Evolutionary conservation across 92 coral and sea anemone species (phyloP).

Genomic region (Parazoanthus swiftii): DNA sequence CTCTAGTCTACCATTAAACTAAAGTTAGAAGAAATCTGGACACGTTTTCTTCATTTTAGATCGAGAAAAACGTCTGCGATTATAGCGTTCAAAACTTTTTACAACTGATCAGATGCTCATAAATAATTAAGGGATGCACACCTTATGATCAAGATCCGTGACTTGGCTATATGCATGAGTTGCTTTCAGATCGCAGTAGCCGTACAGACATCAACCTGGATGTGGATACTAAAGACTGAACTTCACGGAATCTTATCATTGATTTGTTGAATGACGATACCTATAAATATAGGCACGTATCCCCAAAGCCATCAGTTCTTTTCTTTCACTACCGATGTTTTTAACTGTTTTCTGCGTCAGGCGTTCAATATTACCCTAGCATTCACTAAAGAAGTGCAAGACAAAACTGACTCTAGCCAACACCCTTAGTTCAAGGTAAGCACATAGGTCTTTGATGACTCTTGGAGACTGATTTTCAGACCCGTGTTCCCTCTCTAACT

Average conservation of each 20-base stretch:
- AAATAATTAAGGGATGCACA: background rate
- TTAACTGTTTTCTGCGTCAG: background rate
- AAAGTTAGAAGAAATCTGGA: too few species aligned
- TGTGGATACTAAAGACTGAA: background rate
- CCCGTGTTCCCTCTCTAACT: background rate
- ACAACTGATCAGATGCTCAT: background rate
- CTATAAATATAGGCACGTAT: too few species aligned
- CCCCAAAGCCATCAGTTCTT: background rate
- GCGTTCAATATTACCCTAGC: background rate
- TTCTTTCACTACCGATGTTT: background rate
- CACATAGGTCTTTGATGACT: background rate
- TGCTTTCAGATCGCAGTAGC: background rate
- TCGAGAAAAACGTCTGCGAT: too few species aligned
- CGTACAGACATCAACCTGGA: background rate
- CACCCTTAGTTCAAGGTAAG: background rate
- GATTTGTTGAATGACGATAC: background rate
- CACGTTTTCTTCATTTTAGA: too few species aligned
- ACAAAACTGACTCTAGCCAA: background rate
- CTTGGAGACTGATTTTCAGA: background rate
- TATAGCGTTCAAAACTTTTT: too few species aligned
- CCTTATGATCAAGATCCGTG: background rate
- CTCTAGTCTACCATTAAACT: too few species aligned
- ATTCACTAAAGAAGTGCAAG: background rate
- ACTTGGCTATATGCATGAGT: background rate
- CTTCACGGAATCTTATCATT: background rate